Evolutionary conservation across 2,113 vertebrate species (phyloP).

Genomic region (Varanus komodoensis): DNA sequence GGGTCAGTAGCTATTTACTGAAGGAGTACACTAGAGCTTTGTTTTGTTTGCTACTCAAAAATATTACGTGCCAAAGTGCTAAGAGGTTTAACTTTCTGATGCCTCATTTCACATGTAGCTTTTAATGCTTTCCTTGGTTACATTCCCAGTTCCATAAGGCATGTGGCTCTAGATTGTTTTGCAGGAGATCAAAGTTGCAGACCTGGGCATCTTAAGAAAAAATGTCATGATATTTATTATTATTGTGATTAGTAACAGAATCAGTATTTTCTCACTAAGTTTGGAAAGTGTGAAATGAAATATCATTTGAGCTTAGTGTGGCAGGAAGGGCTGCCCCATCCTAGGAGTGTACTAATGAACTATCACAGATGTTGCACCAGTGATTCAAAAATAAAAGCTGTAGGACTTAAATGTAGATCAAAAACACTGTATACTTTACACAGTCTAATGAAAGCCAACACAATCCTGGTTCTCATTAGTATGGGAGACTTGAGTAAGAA

Average conservation of each 20-base stretch:
- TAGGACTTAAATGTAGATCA: not conserved
- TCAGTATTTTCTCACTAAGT: not conserved
- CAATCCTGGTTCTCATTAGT: not conserved
- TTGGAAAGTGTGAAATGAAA: not conserved
- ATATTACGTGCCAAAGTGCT: not conserved
- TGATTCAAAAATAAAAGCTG: not conserved
- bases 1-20: conserved; percentile 10
- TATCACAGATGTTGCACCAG: not conserved
- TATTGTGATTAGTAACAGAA: too few species aligned
- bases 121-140: conserved; percentile 30
- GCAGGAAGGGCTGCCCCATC: not conserved
- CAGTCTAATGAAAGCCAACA: not conserved
- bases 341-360: not conserved
- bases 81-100: conserved; percentile 17
- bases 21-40: not conserved
- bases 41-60: conserved; percentile 22
- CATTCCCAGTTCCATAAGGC: conserved; percentile 39
- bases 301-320: not conserved
- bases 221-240: too few species aligned
- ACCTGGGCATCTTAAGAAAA: conserved; percentile 15
- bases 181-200: conserved; percentile 8
- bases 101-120: not conserved
- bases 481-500: not conserved
- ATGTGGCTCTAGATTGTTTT: conserved; percentile 23
- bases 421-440: not conserved